phyloP scores from a whole-genome alignment of 2,797 vertebrate genomes.

The Enteromius paludinosus region DNA sequence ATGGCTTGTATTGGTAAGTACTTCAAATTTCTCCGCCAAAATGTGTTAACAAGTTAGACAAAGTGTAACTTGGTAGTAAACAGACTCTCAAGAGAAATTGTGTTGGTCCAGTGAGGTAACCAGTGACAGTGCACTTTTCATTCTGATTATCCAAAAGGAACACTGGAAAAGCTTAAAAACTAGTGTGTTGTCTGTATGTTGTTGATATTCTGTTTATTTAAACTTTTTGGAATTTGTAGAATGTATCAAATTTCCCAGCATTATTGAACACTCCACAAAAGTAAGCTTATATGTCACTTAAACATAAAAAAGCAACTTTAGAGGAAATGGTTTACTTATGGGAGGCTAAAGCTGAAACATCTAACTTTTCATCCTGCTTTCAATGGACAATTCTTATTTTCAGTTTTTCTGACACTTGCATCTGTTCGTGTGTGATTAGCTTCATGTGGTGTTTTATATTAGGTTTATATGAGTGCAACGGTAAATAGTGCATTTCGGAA shows the following conservation, averaged over 20 bases:
- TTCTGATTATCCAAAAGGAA: not conserved
- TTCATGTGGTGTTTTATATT: conserved; percentile 31
- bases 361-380: not conserved
- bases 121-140: not conserved
- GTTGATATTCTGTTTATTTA: not conserved
- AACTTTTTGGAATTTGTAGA: not conserved
- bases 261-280: not conserved
- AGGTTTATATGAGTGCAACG: conserved; percentile 35
- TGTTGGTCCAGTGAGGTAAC: not conserved
- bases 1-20: not conserved
- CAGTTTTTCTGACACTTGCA: not conserved
- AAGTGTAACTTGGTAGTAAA: not conserved
- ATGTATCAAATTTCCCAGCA: not conserved
- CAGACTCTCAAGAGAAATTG: not conserved
- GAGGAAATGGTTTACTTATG: not conserved
- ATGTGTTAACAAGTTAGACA: not conserved
- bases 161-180: not conserved
- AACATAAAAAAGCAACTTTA: not conserved
- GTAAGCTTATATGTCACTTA: too few relatives aligned
- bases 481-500: conserved; percentile 51
- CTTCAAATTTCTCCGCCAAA: not conserved
- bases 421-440: conserved; percentile 1
- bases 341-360: not conserved
- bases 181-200: not conserved
- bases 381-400: not conserved